Evolutionary conservation across 2,113 vertebrate genomes (phyloP).

Genomic region (Bambusicola thoracicus): DNA sequence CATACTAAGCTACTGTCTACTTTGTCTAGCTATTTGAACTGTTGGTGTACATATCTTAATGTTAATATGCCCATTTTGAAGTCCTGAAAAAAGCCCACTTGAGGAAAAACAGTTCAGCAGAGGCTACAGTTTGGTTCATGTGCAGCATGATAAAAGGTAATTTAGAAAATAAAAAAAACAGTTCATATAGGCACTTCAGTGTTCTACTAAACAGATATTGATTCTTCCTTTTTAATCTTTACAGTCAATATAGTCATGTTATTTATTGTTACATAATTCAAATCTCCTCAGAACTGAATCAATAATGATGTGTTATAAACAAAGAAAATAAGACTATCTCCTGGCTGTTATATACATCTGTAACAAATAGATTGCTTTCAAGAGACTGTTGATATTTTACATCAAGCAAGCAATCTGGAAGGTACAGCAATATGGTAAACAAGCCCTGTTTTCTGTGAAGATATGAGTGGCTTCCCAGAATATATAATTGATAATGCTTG

Average conservation of each 20-base stretch:
- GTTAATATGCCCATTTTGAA: neutral
- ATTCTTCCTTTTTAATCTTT: slow-evolving; percentile 19
- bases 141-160: neutral
- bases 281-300: neutral
- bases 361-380: neutral
- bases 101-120: neutral
- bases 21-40: neutral
- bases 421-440: neutral
- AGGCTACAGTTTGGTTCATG: neutral
- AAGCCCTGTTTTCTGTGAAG: neutral
- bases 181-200: neutral
- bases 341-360: neutral
- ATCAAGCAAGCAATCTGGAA: neutral
- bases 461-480: neutral
- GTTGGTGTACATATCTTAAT: neutral
- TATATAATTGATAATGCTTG: neutral
- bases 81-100: neutral
- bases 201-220: neutral
- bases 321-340: neutral
- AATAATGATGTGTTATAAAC: slow-evolving; percentile 1
- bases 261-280: neutral
- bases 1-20: neutral
- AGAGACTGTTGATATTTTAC: neutral
- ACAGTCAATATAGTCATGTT: neutral
- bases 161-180: neutral